These are phyloP conservation scores for Tinea trinotella DNA, from an alignment of 2,888 invertebrate species.

Conservation along the genomic window DNA sequence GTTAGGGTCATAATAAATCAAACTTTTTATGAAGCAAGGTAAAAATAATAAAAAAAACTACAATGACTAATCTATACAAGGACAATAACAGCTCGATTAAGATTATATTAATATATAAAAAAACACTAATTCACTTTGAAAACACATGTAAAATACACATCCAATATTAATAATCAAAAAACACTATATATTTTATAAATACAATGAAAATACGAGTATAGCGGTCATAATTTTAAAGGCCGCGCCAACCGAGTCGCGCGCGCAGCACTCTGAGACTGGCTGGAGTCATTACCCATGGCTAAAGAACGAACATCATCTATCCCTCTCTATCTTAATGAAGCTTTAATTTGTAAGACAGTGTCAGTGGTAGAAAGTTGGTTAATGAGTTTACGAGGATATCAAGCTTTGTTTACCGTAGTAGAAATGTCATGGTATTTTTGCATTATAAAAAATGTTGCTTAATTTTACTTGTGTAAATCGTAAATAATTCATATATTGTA, in stretches of 20 bases:
- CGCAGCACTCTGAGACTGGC: constrained; percentile 61
- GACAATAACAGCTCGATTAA: constrained; percentile 10
- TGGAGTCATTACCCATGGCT: constrained; percentile 43
- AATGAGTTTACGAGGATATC: constrained; percentile 28
- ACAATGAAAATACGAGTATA: constrained; percentile 29
- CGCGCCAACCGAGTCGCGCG: constrained; percentile 51
- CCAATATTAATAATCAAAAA: not conserved
- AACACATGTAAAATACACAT: not conserved
- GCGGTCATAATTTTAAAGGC: constrained; percentile 33
- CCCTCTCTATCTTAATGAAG: constrained; percentile 37
- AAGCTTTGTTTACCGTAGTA: not conserved
- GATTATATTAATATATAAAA: not conserved
- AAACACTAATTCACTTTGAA: not conserved
- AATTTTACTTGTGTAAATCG: not conserved
- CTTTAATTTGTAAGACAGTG: constrained; percentile 34
- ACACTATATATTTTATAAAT: not conserved
- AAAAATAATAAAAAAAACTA: constrained; percentile 4
- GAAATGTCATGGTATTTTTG: not conserved
- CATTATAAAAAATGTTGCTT: not conserved
- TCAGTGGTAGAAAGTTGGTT: constrained; percentile 33
- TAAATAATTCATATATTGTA: not conserved
- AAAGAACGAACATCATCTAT: constrained; percentile 33
- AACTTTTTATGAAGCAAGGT: constrained; percentile 8
- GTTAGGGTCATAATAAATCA: constrained; percentile 8
- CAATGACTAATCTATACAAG: constrained; percentile 13